phyloP scores from a whole-genome alignment of 2,113 vertebrate species.

The Panthera leo region DNA sequence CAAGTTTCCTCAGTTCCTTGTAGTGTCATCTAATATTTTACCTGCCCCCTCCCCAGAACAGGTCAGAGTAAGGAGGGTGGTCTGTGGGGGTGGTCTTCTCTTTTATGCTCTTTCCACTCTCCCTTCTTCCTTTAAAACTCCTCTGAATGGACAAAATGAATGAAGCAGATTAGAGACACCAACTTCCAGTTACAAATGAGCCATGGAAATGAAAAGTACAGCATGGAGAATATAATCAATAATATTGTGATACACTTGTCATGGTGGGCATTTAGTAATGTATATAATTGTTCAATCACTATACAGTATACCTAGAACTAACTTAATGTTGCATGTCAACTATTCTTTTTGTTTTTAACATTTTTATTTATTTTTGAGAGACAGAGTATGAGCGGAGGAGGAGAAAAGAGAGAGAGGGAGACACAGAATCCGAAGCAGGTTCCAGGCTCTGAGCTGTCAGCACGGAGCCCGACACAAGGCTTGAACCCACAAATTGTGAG shows the following conservation, averaged over 20 bases:
- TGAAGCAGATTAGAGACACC: background rate
- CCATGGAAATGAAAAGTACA: background rate
- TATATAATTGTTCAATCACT: background rate
- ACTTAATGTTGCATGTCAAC: background rate
- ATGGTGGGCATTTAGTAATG: background rate
- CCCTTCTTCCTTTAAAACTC: background rate
- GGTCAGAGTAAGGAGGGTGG: background rate
- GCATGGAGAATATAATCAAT: background rate
- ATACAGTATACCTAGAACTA: background rate
- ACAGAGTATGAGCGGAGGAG: no score
- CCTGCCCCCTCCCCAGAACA: rapidly evolving
- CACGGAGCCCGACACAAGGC: no score
- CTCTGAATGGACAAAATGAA: background rate
- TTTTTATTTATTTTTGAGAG: no score
- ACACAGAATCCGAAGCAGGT: no score
- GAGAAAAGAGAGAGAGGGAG: no score
- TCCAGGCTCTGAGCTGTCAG: no score
- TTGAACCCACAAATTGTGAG: no score
- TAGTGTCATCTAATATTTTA: background rate
- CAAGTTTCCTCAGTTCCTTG: background rate
- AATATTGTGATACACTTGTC: background rate
- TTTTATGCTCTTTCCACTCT: background rate
- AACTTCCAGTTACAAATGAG: background rate
- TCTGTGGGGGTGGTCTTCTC: background rate
- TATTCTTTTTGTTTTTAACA: background rate